Percentiles rank a stretch among this genome's conserved stretches.
phyloP scores from a whole-genome alignment of 1,140 invertebrate genomes.

The Habropoda laboriosa region DNA sequence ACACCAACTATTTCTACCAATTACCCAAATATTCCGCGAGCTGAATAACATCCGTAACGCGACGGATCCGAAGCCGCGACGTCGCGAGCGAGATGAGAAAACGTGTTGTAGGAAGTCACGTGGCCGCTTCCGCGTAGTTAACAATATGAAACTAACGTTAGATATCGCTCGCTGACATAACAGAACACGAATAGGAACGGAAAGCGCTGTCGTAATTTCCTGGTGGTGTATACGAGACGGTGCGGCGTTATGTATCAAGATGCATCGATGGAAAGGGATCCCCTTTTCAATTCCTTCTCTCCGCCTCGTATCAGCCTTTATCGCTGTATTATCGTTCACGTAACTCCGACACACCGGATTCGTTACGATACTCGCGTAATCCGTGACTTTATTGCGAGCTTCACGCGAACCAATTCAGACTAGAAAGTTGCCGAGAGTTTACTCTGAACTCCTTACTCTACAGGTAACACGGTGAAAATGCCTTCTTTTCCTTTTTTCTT shows the following conservation, averaged over 20 bases:
- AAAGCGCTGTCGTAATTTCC: conserved; percentile 37
- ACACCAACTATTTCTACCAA: too few species aligned
- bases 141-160: conserved; percentile 38
- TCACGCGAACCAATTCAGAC: neutral
- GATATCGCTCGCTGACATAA: conserved; percentile 43
- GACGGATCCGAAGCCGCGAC: neutral
- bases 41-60: neutral
- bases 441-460: too few species aligned
- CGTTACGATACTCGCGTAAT: conserved; percentile 3
- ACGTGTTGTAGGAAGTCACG: conserved; percentile 44
- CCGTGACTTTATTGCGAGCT: neutral
- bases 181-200: conserved; percentile 6
- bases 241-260: conserved; percentile 12
- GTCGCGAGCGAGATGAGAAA: conserved; percentile 10
- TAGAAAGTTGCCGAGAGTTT: conserved; percentile 25
- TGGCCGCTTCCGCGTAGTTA: conserved; percentile 45
- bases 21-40: neutral
- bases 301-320: conserved; percentile 1
- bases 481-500: neutral
- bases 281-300: conserved; percentile 12
- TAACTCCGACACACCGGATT: neutral
- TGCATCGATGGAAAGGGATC: conserved; percentile 20
- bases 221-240: neutral
- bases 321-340: conserved; percentile 20
- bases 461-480: neutral